These are phyloP conservation scores for Dioctria linearis DNA, from an alignment of 2,888 invertebrate species.

Conservation along the genomic window DNA sequence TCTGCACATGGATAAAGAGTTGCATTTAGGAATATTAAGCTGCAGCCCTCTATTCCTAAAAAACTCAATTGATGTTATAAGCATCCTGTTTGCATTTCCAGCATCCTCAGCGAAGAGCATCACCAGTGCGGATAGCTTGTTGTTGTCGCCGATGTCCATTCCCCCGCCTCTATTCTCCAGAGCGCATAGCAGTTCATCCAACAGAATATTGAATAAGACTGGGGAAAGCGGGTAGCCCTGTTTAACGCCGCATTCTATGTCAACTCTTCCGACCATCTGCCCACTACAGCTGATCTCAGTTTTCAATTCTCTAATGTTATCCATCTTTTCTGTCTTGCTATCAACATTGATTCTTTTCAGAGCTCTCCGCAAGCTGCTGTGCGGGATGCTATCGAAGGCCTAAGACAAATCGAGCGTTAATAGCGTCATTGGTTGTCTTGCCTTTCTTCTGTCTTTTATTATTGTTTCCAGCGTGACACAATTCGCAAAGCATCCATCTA, in stretches of 20 bases:
- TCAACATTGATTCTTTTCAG: neutral
- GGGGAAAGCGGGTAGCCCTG: conserved; percentile 1
- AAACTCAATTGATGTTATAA: too few species aligned
- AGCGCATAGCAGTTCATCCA: neutral
- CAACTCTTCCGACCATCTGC: neutral
- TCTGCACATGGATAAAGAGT: too few species aligned
- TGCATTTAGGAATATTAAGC: too few species aligned
- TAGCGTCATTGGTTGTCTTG: neutral
- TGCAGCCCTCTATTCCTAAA: too few species aligned
- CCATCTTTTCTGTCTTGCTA: neutral
- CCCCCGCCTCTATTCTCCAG: neutral
- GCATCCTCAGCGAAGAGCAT: neutral
- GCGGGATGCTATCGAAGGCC: neutral
- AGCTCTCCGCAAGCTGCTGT: neutral
- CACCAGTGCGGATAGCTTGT: too few species aligned
- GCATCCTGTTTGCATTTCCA: too few species aligned
- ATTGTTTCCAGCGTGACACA: neutral
- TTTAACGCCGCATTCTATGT: neutral
- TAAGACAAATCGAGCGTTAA: neutral
- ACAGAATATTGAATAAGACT: conserved; percentile 2
- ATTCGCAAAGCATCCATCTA: neutral
- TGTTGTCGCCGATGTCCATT: too few species aligned
- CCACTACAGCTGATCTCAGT: neutral
- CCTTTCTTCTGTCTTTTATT: neutral
- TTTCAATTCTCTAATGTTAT: neutral